phyloP scores from a whole-genome alignment of 2,797 vertebrate species.

The Choloepus didactylus region DNA sequence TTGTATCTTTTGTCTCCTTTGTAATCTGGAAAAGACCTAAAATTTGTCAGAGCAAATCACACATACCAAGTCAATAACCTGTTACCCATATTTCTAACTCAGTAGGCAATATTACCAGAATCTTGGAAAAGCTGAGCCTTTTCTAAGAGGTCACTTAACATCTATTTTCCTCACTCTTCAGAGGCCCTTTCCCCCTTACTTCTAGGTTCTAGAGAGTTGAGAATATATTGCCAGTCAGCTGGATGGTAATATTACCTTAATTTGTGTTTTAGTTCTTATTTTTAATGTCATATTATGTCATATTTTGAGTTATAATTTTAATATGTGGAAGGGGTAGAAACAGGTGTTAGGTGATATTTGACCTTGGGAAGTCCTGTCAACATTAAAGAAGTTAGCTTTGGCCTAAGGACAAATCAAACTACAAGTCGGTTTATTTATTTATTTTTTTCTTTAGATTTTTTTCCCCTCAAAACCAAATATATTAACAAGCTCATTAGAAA shows the following conservation, averaged over 20 bases:
- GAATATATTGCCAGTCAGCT: background rate
- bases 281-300: background rate
- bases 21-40: background rate
- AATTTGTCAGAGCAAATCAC: background rate
- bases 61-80: background rate
- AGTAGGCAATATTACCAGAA: background rate
- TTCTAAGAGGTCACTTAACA: background rate
- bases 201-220: background rate
- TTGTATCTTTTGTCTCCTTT: background rate
- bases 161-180: background rate
- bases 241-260: background rate
- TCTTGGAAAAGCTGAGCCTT: background rate
- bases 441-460: conserved; percentile 26
- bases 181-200: background rate
- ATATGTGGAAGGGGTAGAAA: conserved; percentile 41
- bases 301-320: conserved; percentile 33
- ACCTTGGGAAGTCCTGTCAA: background rate
- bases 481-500: conserved; percentile 1
- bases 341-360: conserved; percentile 24
- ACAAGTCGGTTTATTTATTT: background rate
- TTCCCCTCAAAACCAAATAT: background rate
- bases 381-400: conserved; percentile 44
- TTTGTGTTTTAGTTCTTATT: conserved; percentile 55
- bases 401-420: background rate
- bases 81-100: background rate